Base-by-base conservation (phyloP, 2,113 vertebrate species). In the Manacus vitellinus region DNA sequence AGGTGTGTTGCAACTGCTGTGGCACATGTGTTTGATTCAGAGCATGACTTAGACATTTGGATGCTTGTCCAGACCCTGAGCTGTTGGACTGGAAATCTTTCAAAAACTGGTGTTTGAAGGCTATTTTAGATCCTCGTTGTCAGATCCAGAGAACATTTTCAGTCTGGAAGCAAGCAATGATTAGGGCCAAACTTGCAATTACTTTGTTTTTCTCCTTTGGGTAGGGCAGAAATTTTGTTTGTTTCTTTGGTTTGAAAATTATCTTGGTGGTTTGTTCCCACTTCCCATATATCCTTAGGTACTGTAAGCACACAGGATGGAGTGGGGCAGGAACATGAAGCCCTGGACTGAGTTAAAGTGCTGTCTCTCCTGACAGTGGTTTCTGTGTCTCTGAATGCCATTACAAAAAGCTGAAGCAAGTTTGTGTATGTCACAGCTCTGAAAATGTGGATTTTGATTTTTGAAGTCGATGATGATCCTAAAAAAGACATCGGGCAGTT, bases 11-110 rank as follows among this genome's bases (percentile, higher is more conserved):
- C 27, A 3, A 8, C 33, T n/a, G 41, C 55, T 3, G 4, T 58
- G 91, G 55, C 2, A 2, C 8, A 1, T 54, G 5, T 2, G 1
- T n/a, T 80, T 75, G 49, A 72, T 85, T 55, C 0, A 0, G 51
- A 89, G 56, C 11, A 1, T 18, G 30, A 31, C 59, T 75, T 70
- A 47, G 41, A 70, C 41, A 6, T 85, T 85, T 88, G 72, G 35
- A 39, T 95, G 51, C 63, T 83, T 71, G 23, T 35, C 68, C 72
- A 44, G 30, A 33, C 47, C 63, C 61, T 41, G 56, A 91, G 61
- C 59, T 71, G 33, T n/a, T 86, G 75, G 31, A 43, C 33, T 90
- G 79, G 82, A 92, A 75, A 49, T 31, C 75, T 74, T 55, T 92
- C 79, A n/a, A 63, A 72, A 72, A 16, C 8, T 71, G 55, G 7